Evolutionary conservation across 2,888 invertebrate species (phyloP), one percentile per base, ranked within the genome.

Genomic region (Cryptus viduatorius): DNA sequence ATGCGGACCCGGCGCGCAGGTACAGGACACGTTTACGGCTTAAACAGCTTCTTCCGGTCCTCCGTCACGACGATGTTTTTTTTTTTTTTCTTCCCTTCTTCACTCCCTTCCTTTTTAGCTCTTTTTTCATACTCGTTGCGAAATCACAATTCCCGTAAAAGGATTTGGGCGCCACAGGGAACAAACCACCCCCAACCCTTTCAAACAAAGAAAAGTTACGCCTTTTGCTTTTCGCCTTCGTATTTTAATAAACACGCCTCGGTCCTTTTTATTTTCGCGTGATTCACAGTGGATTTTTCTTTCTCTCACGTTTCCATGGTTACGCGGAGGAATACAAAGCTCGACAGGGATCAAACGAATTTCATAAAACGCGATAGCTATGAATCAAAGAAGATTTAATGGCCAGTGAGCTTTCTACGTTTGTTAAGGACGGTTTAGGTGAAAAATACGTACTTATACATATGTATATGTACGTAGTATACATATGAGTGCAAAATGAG

Each of bases 1-100:
- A 50, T 73, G 37, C 37, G 37, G 64, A 65, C 44, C 81, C 69
- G 37, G 71, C 24, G 31, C 77, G 37, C 86, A 80, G 86, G 86
- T 89, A 90, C 89, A 85, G 87, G 86, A 87, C 90, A 88, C 89
- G 88, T 89, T 90, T 89, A 88, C 84, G 78, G 73, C 81, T 83
- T 87, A 83, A 84, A 84, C 85, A 85, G 86, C 84, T 87, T 85
- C 87, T 88, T 86, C 79, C 67, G 80, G 83, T 82, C 80, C 86
- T 87, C 77, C 77, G 77, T 86, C 85, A 81, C 73, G 83, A 78
- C 64, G 59, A 68, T 78, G 73, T 78, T 81, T 75, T 78, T 64
- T 37, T 46, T 61, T 69, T 16, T 8, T 29, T n/a, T 24, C 24
- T 19, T 14, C 2, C 10, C 53, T 16, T 12, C 61, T 50, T 31